These are phyloP conservation scores for Drosophila saltans DNA, from an alignment of 1,140 invertebrate genomes.

Conservation along the genomic window DNA sequence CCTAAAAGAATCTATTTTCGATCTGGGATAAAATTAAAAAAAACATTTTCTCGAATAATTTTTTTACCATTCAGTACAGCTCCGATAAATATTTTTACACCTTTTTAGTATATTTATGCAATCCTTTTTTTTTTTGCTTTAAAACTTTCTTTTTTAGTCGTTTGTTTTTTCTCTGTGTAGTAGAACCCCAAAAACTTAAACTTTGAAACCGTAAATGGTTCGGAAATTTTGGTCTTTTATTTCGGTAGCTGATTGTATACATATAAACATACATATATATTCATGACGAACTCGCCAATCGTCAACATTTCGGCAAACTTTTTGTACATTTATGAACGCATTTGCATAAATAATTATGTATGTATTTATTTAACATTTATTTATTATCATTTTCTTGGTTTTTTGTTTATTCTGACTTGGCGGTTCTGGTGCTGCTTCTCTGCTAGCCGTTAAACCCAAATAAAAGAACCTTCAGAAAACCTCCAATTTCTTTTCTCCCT, in stretches of 20 bases:
- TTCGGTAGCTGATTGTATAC: constrained; percentile 51
- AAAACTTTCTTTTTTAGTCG: no score
- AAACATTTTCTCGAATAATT: no score
- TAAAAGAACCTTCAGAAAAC: constrained; percentile 36
- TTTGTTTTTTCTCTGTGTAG: neutral
- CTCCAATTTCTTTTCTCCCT: constrained; percentile 13
- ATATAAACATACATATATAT: neutral
- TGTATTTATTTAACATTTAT: constrained; percentile 49
- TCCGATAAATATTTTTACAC: no score
- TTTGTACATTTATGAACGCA: constrained; percentile 23
- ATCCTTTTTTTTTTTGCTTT: no score
- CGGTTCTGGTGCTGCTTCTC: constrained; percentile 11
- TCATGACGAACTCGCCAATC: constrained; percentile 8
- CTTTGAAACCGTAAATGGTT: constrained; percentile 20
- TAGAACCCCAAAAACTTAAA: neutral
- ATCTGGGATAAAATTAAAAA: no score
- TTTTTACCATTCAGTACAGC: no score
- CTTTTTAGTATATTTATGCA: no score
- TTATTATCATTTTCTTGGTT: constrained; percentile 41
- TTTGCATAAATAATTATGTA: constrained; percentile 76
- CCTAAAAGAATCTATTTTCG: no score
- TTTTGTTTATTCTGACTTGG: constrained; percentile 42
- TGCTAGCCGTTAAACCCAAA: constrained; percentile 65
- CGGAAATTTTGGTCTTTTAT: constrained; percentile 48
- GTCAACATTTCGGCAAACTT: constrained; percentile 26